These are phyloP conservation scores for Scyliorhinus canicula DNA, from an alignment of 2,797 vertebrate genomes.

Conservation along the genomic window DNA sequence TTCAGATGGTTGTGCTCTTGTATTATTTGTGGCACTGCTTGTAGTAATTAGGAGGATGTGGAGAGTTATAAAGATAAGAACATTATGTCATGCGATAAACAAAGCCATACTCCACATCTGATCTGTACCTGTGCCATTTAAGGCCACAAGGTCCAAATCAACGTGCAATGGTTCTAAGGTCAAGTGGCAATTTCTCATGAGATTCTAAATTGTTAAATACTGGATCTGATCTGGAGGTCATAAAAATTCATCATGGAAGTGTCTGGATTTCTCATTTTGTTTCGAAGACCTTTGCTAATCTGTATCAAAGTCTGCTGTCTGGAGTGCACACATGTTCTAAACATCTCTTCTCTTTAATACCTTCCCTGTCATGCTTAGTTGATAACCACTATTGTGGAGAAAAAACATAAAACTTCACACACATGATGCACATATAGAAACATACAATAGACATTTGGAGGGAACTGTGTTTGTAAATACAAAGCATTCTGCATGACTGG, in stretches of 20 bases:
- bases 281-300: background rate
- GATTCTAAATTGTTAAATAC: background rate
- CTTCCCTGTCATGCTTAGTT: background rate
- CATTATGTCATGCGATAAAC: background rate
- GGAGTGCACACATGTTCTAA: background rate
- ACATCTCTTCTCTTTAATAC: background rate
- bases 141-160: background rate
- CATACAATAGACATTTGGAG: background rate
- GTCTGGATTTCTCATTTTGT: background rate
- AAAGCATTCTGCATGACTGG: background rate
- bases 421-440: background rate
- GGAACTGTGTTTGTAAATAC: background rate
- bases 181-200: background rate
- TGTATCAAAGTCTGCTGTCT: background rate
- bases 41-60: background rate
- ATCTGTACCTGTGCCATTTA: background rate
- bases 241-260: background rate
- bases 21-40: background rate
- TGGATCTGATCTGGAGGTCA: background rate
- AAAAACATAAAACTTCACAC: background rate
- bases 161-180: background rate
- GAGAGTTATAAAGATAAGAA: background rate
- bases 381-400: background rate
- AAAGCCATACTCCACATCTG: background rate
- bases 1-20: background rate